Conservation (phyloP, 2,113 vertebrate genomes). For the Trachemys scripta region DNA sequence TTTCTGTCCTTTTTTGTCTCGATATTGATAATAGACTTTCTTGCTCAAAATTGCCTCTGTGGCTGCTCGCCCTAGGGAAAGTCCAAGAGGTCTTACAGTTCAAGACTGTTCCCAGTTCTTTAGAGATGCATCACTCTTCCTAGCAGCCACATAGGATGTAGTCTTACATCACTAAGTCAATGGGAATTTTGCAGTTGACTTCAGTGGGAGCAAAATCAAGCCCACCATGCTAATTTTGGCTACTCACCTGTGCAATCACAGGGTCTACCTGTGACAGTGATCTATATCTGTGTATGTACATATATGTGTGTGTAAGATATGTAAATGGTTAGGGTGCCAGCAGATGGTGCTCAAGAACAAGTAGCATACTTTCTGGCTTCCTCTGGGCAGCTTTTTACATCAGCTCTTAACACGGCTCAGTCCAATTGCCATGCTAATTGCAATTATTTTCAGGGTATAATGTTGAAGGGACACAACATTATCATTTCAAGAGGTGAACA, state of each 20-base stretch:
- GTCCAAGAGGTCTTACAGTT: background rate
- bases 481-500: background rate
- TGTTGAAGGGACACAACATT: background rate
- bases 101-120: background rate
- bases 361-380: fast-evolving
- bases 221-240: fast-evolving
- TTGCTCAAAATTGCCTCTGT: constrained; percentile 42
- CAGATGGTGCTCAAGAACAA: fast-evolving
- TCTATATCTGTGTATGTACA: background rate
- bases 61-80: constrained; percentile 13
- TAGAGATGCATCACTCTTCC: background rate
- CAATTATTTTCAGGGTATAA: fast-evolving
- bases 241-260: fast-evolving
- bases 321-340: background rate
- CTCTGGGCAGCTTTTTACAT: background rate
- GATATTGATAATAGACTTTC: constrained; percentile 49
- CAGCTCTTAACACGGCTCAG: fast-evolving
- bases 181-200: background rate
- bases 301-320: fast-evolving
- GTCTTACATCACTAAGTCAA: background rate
- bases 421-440: fast-evolving
- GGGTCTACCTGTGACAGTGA: background rate
- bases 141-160: background rate
- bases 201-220: fast-evolving
- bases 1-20: constrained; percentile 59